These are phyloP conservation scores for Athalia rosae DNA, from an alignment of 2,888 invertebrate genomes.

Conservation along the genomic window DNA sequence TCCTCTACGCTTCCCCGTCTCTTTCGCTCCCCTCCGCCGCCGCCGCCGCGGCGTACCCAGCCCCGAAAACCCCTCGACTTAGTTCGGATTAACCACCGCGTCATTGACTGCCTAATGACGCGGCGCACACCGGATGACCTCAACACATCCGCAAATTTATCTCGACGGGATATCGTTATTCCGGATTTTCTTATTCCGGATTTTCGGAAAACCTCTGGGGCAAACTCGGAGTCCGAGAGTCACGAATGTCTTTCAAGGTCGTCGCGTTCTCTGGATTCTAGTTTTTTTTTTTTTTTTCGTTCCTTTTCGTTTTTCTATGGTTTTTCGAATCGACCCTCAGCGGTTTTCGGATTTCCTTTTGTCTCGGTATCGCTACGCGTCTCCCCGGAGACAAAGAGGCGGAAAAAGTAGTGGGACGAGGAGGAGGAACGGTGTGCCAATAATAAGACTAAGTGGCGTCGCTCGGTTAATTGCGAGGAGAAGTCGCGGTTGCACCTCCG, in stretches of 20 bases:
- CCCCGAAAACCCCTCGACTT: not conserved
- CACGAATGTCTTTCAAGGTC: no score
- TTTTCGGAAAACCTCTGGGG: constrained; percentile 3
- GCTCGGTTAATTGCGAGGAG: constrained; percentile 65
- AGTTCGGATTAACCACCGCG: constrained; percentile 31
- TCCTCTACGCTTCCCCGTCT: constrained; percentile 9
- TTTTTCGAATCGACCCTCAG: no score
- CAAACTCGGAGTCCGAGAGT: not conserved
- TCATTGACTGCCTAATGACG: constrained; percentile 42
- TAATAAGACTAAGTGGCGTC: constrained; percentile 63
- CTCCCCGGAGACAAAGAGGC: constrained; percentile 24
- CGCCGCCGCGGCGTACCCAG: not conserved
- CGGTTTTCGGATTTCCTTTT: not conserved
- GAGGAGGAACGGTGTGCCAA: constrained; percentile 41
- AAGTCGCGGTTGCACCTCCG: constrained; percentile 53
- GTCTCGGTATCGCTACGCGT: not conserved
- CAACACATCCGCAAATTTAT: constrained; percentile 28
- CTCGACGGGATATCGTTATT: constrained; percentile 9
- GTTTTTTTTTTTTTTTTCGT: no score
- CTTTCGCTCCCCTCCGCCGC: not conserved
- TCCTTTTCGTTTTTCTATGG: no score
- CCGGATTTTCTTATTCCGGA: constrained; percentile 22
- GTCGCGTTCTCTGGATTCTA: no score
- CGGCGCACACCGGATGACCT: constrained; percentile 21
- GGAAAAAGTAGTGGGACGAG: constrained; percentile 13